Evolutionary conservation across 2,113 vertebrate species (phyloP), one percentile per base, ranked within the genome.

Genomic region (Hydrochoerus hydrochaeris): DNA sequence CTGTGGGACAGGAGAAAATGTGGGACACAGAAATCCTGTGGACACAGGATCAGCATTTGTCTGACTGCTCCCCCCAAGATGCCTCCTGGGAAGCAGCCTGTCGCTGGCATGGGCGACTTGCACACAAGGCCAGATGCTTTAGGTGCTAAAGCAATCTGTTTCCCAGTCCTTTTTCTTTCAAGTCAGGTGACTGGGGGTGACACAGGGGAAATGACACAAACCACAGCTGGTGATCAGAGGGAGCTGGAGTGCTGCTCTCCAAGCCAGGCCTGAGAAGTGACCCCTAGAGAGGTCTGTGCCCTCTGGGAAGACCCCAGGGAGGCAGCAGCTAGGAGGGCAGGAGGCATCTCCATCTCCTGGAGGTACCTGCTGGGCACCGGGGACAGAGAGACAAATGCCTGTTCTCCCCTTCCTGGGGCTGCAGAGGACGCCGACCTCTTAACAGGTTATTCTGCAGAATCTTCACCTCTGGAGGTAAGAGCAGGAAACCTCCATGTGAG

Each of bases 321-420:
- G 13, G 57, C 75, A 73, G 52, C 17, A 35, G 9, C 4, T 0
- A 60, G 62, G 73, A n/a, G 1, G 12, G 7, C 24, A n/a, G 14
- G 20, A 26, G 14, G 24, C 5, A 0, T 3, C 35, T 83, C 54
- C 57, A 10, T 1, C 6, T 32, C 54, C 4, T 5, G 38, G 4
- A 1, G 0, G 41, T 30, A 52, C 54, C 26, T 2, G 19, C 44
- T 38, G 35, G 46, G 22, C 46, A 19, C 20, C 8, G 24, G 19
- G 20, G 89, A 20, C 19, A 58, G 26, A 91, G 78, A 32, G 52
- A 49, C 32, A 5, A 28, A 88, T 22, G 4, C 32, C 62, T 77
- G 38, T 69, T 38, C 30, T 62, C 41, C n/a, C 38, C 28, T 30
- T 6, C 35, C 60, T 32, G 67, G 38, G 7, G 67, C 12, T 38